Evolutionary conservation across 2,888 invertebrate species (phyloP), one percentile per base, ranked within the genome.

Genomic region (Julus scanicus): DNA sequence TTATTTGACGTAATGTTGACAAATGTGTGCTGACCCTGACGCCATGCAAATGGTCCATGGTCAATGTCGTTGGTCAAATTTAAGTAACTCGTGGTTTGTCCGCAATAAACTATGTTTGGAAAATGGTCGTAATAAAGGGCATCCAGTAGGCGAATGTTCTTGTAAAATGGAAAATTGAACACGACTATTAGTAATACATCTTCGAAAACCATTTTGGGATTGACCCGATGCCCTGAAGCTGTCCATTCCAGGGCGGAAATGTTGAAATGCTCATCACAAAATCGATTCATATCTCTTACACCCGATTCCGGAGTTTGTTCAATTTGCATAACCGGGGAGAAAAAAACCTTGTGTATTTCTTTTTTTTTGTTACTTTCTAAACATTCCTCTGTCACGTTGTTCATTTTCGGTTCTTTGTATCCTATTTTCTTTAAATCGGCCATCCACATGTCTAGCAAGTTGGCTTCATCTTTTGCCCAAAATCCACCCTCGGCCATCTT

Each of bases 31-130:
- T 84, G 3, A 11, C 29, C 9, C 11, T 17, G 84, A 84, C 84
- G 39, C 88, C 84, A 88, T n/a, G 20, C 11, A 17, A 84, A 29
- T n/a, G 53, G 37, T 4, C 85, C 44, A 37, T n/a, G 20, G 85
- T 53, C n/a, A 17, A 49, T 85, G 11, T 11, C 57, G 17, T 39
- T n/a, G 5, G 17, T 15, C 83, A 88, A 13, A 9, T 83, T 44
- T 17, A 6, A n/a, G 6, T 17, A 40, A 17, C 15, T 44, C 8
- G 15, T 29, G 0, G 53, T 44, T 84, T 83, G 44, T 17, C 84
- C 39, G 44, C 88, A 88, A 48, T 53, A 86, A n/a, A 63, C n/a
- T 2, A 88, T 88, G 49, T 87, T 88, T 71, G 40, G 40, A 39
- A 87, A 88, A 44, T 88, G 87, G 20, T 88, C 83, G 13, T 20